A percentile compares a stretch with the other conserved stretches of the same genome.
Conservation (phyloP, 2,888 invertebrate species). For the Antheraea assamensis region DNA sequence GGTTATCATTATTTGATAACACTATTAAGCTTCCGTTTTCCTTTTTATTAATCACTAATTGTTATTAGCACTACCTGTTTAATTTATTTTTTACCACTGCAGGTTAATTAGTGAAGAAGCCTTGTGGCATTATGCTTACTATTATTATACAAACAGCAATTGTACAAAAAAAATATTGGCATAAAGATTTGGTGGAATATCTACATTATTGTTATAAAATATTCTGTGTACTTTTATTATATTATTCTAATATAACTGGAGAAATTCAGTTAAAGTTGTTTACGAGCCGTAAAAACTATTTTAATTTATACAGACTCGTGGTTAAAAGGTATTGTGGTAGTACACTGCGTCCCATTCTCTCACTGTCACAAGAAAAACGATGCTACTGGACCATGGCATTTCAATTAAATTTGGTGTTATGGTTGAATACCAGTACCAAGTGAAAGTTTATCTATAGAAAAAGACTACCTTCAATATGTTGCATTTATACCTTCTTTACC, state of each 20-base stretch:
- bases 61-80: neutral
- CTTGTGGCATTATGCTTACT: neutral
- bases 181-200: neutral
- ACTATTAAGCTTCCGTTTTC: neutral
- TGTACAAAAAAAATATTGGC: neutral
- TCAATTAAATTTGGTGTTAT: conserved; percentile 26
- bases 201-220: neutral
- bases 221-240: neutral
- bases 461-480: neutral
- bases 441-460: conserved; percentile 9
- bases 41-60: neutral
- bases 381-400: conserved; percentile 37
- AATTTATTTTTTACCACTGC: neutral
- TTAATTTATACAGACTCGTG: neutral
- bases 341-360: conserved; percentile 35
- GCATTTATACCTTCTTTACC: neutral
- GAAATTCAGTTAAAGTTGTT: neutral
- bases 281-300: conserved; percentile 1
- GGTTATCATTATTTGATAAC: neutral
- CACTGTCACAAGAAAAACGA: conserved; percentile 35
- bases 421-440: conserved; percentile 29
- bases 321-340: conserved; percentile 27
- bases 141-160: neutral
- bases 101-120: neutral
- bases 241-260: neutral